Evolutionary conservation across 2,113 vertebrate species (phyloP).

Genomic region (Oxyura jamaicensis): DNA sequence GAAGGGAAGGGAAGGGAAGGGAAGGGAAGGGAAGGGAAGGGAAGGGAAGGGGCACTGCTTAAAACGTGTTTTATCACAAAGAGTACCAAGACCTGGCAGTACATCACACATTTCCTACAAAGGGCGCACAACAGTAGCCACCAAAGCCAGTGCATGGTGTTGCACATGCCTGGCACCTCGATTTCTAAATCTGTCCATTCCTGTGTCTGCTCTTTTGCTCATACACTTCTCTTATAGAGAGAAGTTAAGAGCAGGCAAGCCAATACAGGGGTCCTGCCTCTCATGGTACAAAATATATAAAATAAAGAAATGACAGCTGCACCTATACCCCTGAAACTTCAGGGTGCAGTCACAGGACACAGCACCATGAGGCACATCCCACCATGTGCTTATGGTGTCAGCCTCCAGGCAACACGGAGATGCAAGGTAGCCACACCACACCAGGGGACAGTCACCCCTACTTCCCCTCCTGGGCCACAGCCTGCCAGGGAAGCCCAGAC

Average conservation of each 20-base stretch:
- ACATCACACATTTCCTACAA: neutral
- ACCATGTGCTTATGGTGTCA: too few species aligned
- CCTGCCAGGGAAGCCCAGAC: neutral
- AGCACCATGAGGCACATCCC: neutral
- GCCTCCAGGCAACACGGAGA: neutral
- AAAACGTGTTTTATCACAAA: neutral
- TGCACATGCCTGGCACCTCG: neutral
- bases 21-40: too few species aligned
- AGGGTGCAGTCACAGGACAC: neutral
- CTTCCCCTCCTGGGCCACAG: neutral
- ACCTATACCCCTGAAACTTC: neutral
- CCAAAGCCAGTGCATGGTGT: neutral
- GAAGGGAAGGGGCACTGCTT: neutral
- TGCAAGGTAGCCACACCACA: neutral
- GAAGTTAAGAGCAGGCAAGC: neutral
- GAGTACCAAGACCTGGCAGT: neutral
- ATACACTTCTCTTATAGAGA: neutral
- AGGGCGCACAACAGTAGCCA: neutral
- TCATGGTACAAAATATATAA: neutral
- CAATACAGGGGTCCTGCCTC: neutral
- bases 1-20: too few species aligned
- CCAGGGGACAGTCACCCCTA: neutral
- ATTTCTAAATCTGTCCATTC: neutral
- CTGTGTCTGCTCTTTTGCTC: neutral
- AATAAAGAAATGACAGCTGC: neutral